Evolutionary conservation across 2,113 vertebrate genomes (phyloP), one percentile per base, ranked within the genome.

Genomic region (Enhydra lutris): DNA sequence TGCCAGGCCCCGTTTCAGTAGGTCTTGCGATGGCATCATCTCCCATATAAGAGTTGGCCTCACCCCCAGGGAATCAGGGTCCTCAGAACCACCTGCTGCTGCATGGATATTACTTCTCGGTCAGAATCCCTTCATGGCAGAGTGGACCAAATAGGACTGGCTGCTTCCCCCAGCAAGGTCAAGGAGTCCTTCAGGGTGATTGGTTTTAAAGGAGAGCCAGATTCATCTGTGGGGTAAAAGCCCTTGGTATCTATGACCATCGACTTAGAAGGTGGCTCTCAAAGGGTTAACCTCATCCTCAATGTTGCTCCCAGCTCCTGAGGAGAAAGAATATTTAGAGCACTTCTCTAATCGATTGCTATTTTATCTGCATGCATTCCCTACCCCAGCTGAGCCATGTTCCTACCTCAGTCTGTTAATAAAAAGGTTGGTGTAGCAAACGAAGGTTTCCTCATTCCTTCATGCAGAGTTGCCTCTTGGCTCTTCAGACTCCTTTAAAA

Each of bases 21-120:
- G 0, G n/a, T 63, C 1, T 8, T 23, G 2, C 3, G 21, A 36
- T 14, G 17, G 31, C 2, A 21, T 21, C 24, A 2, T 76, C 31
- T 80, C 61, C 83, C 34, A 23, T 2, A 6, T 0, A 14, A 50
- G 21, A 8, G 2, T 26, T 20, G 18, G 21, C 10, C 23, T 12
- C 14, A 12, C 20, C 13, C 1, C 1, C 3, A 18, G 17, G 55
- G 4, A 87, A 34, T 24, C 11, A 4, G 15, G 34, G 23, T 67
- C 17, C 55, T 39, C 21, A 31, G 36, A 34, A 57, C 20, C 63
- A 69, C 24, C 26, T 74, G n/a, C 57, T 69, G n/a, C 15, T 57
- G 42, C 20, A 4, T 0, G 18, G 14, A 26, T 6, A 31, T 55
- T 29, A 3, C 82, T 45, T 45, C 61, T 6, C 14, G 20, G 31